These are phyloP conservation scores for Cacatua alba DNA, from an alignment of 2,113 vertebrate genomes.

Conservation along the genomic window DNA sequence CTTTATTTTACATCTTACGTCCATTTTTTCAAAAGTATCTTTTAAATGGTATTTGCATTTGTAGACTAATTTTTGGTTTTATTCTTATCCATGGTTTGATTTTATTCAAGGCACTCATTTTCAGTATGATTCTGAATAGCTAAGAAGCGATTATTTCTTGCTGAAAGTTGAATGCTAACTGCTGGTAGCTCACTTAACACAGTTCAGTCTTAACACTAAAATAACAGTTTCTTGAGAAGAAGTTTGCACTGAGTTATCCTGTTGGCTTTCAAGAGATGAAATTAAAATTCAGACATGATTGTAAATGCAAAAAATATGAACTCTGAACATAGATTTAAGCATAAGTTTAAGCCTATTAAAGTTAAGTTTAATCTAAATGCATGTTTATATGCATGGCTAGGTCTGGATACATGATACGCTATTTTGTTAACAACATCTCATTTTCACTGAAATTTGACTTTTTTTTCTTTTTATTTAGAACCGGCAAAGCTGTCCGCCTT, in stretches of 20 bases:
- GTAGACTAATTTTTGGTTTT: background rate
- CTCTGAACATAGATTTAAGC: background rate
- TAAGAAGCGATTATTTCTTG: background rate
- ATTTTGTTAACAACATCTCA: background rate
- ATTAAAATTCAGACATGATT: background rate
- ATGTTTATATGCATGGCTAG: background rate
- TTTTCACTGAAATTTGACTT: background rate
- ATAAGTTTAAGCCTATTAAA: background rate
- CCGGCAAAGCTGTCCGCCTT: constrained; percentile 79
- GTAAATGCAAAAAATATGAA: background rate
- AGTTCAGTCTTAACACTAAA: background rate
- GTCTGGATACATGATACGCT: background rate
- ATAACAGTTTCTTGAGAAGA: background rate
- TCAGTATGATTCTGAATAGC: background rate
- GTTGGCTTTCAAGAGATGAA: background rate
- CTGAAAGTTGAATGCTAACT: background rate
- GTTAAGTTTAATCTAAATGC: background rate
- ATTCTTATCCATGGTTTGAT: background rate
- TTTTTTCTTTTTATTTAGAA: constrained; percentile 73
- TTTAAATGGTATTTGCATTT: background rate
- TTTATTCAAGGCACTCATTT: background rate
- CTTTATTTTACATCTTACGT: background rate
- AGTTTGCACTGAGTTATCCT: background rate
- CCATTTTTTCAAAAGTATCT: background rate
- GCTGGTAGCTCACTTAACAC: background rate